Conservation (phyloP, 2,113 vertebrate genomes). For the Clarias magur region DNA sequence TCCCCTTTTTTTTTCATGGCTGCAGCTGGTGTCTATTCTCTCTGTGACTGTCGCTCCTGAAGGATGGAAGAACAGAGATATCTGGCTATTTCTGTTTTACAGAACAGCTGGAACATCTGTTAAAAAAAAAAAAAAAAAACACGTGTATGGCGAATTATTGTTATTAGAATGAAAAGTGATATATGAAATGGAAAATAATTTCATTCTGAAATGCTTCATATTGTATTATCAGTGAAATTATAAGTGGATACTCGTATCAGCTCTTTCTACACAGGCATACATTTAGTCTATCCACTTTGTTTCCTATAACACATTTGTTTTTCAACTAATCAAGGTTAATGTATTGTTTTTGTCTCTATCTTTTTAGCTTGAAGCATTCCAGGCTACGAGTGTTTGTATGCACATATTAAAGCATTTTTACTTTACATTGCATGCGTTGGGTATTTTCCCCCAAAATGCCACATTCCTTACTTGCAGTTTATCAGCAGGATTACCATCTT, state of each 20-base stretch:
- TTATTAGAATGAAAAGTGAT: background rate
- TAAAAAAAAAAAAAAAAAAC: background rate
- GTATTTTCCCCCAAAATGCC: constrained; percentile 28
- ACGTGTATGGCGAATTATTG: background rate
- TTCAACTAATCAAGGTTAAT: background rate
- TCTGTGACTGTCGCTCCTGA: constrained; percentile 4
- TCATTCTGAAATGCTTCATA: background rate
- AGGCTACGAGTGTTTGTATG: background rate
- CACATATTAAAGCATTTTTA: background rate
- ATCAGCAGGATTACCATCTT: constrained; percentile 43
- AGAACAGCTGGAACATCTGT: constrained; percentile 1
- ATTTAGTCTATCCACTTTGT: background rate
- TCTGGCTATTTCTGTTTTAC: constrained; percentile 24
- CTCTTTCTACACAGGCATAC: background rate
- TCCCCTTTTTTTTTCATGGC: constrained; percentile 15
- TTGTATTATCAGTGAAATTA: background rate
- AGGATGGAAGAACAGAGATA: constrained; percentile 7
- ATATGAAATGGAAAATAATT: background rate
- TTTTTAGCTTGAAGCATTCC: background rate
- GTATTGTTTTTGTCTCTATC: background rate
- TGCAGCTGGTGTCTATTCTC: constrained; percentile 35
- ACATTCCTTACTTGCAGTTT: constrained; percentile 13
- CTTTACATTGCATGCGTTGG: background rate
- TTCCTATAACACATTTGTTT: background rate
- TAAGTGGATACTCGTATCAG: background rate